Conservation (phyloP, 2,113 vertebrate genomes). For the Sardina pilchardus region DNA sequence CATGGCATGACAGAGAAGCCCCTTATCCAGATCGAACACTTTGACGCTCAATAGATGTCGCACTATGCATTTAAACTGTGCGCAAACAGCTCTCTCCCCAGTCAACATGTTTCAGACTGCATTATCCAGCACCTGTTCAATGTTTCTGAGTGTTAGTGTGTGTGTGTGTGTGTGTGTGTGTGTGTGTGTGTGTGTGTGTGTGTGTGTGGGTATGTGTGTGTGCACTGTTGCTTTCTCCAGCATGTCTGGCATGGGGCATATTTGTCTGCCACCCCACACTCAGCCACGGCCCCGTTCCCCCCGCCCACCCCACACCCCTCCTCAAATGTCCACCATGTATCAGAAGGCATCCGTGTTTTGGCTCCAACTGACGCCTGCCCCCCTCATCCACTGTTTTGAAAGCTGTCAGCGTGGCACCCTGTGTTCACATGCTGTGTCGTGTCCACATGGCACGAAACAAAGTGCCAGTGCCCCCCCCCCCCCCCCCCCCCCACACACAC, state of each 20-base stretch:
- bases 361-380: background rate
- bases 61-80: conserved; percentile 12
- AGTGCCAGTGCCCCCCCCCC: background rate
- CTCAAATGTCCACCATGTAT: background rate
- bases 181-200: conserved; percentile 5
- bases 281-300: no score
- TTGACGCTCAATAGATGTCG: background rate
- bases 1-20: background rate
- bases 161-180: background rate
- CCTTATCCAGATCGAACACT: background rate
- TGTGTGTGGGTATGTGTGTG: background rate
- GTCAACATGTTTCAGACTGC: background rate
- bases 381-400: background rate
- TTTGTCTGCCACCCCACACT: background rate
- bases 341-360: background rate
- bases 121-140: conserved; percentile 8
- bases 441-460: background rate
- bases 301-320: no score
- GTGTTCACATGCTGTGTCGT: conserved; percentile 11
- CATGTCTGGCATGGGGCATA: background rate
- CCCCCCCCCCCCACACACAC: no score
- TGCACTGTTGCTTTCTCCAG: background rate
- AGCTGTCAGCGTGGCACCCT: background rate
- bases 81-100: background rate
- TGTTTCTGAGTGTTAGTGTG: background rate